Evolutionary conservation across 2,888 invertebrate species (phyloP), one percentile per base, ranked within the genome.

Genomic region (Caenorhabditis imperialis): DNA sequence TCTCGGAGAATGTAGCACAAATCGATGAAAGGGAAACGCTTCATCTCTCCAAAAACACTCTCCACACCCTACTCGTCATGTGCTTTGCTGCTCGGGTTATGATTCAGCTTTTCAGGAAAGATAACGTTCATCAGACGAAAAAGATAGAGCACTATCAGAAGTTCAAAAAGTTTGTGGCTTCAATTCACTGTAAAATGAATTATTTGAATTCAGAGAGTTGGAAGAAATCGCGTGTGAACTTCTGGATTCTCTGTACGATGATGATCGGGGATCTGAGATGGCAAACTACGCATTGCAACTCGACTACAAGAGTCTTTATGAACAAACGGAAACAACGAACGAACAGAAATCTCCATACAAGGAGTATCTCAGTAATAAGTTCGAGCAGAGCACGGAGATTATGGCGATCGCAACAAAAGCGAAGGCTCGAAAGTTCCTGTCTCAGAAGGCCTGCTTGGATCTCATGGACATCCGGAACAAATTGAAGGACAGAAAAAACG

Each of bases 61-160:
- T 71, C 6, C 70, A 71, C 23, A 70, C 70, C 12, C 3, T 50
- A 3, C 23, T 70, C 25, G 48, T 70, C 7, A 60, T 70, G 54
- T 70, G 70, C 44, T 61, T 30, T 42, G 70, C 50, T 14, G 54
- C 70, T 50, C 37, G 50, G 40, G 22, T 20, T 22, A 71, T 71
- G 70, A n/a, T 55, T 22, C 37, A 48, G 16, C 23, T 25, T 1
- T 6, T 61, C 1, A 0, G 20, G 27, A 61, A 47, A 44, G 18
- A 71, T 14, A 53, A 53, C 33, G 47, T 53, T 18, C 38, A 37
- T n/a, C 48, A 61, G 30, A 40, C 47, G 4, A 18, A 44, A 12
- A 51, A 20, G 25, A 47, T 16, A 5, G 70, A 71, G 4, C 55
- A 42, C 14, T 71, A 48, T 20, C 42, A 61, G 14, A 10, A 20